Evolutionary conservation across 2,888 invertebrate genomes (phyloP), one percentile per base, ranked within the genome.

Genomic region (Criorhina ranunculi): DNA sequence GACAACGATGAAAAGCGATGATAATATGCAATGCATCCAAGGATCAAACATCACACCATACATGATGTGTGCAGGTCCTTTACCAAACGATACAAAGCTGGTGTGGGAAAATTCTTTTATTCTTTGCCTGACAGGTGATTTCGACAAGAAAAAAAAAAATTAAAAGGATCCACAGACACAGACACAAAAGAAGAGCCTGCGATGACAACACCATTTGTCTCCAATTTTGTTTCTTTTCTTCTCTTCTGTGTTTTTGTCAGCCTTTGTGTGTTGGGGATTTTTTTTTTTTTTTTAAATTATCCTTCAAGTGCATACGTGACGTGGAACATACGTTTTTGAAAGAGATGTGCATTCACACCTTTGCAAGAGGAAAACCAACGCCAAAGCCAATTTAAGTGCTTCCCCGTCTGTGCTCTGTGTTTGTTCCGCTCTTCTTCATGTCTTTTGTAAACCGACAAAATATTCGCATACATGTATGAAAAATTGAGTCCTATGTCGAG

Each of bases 351-450:
- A 73, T 83, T 83, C 66, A 73, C 82, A 83, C 82, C 82, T 83
- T 73, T 72, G 24, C 53, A 59, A 57, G 64, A 77, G 42, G 64
- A 11, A 73, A 78, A 67, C 72, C 78, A 33, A 78, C 51, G 19
- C n/a, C n/a, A 60, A 78, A 78, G 82, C 82, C 78, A 83, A 83
- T 83, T 83, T 83, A 49, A 81, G 76, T 81, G 81, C 42, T 64
- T 57, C 55, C 49, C 55, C 19, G 8, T 64, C 12, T 64, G 55
- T 64, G 46, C 12, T 12, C 9, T 8, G 60, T 15, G 42, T 15
- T 17, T n/a, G n/a, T n/a, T 19, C n/a, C 12, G 11, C 51, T 29
- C 12, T 8, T 6, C 29, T 11, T 55, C 31, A 1, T 4, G 33
- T 60, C 66, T 44, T 67, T 67, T 67, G 60, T 31, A 53, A 75